Conservation (phyloP, 2,113 vertebrate species). For the Grammomys surdaster region DNA sequence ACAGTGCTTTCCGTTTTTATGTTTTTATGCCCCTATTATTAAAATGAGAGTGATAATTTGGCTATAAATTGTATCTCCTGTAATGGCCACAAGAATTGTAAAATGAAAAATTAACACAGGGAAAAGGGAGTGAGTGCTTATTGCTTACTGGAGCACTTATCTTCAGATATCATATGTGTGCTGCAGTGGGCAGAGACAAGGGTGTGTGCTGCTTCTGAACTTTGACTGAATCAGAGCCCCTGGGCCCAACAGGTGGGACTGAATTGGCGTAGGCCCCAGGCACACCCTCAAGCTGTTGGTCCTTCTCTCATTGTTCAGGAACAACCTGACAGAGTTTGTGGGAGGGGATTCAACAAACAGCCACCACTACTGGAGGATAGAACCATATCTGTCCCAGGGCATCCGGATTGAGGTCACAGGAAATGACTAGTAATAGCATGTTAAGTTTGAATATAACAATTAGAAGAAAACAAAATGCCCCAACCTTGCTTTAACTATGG, state of each 20-base stretch:
- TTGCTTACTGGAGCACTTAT: not conserved
- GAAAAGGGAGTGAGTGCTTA: constrained; percentile 21
- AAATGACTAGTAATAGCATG: constrained; percentile 26
- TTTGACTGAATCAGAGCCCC: not conserved
- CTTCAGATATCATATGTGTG: not conserved
- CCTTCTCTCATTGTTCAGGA: not conserved
- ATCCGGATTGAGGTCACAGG: not conserved
- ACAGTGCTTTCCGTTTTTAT: constrained; percentile 36
- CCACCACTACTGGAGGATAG: not conserved
- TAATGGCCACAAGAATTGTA: constrained; percentile 25
- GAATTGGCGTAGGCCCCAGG: not conserved
- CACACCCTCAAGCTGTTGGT: not conserved
- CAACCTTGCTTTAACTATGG: not conserved
- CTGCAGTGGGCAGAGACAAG: not conserved
- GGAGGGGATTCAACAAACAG: not conserved
- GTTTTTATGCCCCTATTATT: constrained; percentile 56
- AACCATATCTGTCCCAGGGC: not conserved
- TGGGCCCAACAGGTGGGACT: not conserved
- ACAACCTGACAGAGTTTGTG: not conserved
- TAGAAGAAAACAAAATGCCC: not conserved
- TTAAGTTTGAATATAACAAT: not conserved
- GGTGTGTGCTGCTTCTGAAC: not conserved
- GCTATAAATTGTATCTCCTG: constrained; percentile 8
- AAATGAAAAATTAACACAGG: constrained; percentile 55
- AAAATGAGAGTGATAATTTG: constrained; percentile 58